Evolutionary conservation across 1,140 invertebrate genomes (phyloP).

Genomic region (Scaptomyza pallida): DNA sequence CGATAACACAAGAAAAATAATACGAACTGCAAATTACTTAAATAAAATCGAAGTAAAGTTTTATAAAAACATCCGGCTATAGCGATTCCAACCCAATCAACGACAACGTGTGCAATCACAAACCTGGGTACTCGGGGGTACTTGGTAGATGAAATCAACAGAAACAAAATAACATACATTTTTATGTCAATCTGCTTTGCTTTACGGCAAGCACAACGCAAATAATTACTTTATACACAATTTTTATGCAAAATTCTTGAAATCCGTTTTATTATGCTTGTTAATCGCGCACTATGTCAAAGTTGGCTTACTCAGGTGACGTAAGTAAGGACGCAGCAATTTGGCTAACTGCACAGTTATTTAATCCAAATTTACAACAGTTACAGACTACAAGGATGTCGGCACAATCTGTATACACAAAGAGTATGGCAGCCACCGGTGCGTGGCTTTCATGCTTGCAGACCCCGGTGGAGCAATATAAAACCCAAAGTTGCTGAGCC

Average conservation of each 20-base stretch:
- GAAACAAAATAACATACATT: constrained; percentile 7
- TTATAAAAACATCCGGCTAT: neutral
- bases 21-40: neutral
- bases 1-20: neutral
- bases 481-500: constrained; percentile 47
- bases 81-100: neutral
- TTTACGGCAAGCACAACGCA: constrained; percentile 48
- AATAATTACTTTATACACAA: constrained; percentile 37
- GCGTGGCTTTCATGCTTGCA: constrained; percentile 54
- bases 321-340: constrained; percentile 59
- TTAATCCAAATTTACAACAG: constrained; percentile 21
- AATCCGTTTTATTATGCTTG: constrained; percentile 60
- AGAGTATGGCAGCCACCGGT: constrained; percentile 23
- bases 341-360: neutral
- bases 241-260: constrained; percentile 70
- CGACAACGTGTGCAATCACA: constrained; percentile 6
- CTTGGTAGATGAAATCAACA: neutral
- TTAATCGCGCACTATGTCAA: constrained; percentile 69
- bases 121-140: neutral
- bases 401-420: constrained; percentile 38
- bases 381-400: constrained; percentile 55
- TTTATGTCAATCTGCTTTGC: constrained; percentile 28
- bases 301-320: constrained; percentile 70
- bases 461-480: constrained; percentile 51
- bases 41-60: constrained; percentile 1